A percentile compares a stretch with the other conserved stretches of the same genome.
These are phyloP conservation scores for Gallinago jamesoni DNA, from an alignment of 2,113 vertebrate genomes.

Conservation along the genomic window DNA sequence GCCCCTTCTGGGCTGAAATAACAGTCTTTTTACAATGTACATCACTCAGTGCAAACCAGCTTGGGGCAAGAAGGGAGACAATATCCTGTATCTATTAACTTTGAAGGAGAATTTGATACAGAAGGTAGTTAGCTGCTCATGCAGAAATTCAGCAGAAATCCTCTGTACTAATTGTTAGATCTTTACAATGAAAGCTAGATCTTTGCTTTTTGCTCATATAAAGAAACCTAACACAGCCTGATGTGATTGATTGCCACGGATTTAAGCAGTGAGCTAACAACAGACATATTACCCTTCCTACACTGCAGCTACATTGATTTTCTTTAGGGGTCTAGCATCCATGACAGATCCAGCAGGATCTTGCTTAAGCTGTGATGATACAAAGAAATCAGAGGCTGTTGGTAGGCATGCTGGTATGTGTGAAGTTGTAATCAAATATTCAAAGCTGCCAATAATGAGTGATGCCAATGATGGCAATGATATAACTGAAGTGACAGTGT, in stretches of 20 bases:
- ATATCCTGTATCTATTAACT: background rate
- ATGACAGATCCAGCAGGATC: background rate
- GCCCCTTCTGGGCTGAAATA: background rate
- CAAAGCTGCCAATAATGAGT: constrained; percentile 30
- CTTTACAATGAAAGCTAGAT: background rate
- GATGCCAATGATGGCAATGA: background rate
- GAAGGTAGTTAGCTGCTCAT: background rate
- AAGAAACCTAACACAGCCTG: background rate
- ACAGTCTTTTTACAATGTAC: background rate
- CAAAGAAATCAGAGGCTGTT: background rate
- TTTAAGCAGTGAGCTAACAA: background rate
- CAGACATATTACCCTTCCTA: background rate
- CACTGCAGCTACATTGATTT: background rate
- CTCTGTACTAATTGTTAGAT: background rate
- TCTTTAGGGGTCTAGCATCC: background rate
- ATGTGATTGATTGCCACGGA: background rate
- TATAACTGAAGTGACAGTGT: background rate
- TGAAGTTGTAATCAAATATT: constrained; percentile 10
- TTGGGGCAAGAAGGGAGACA: background rate
- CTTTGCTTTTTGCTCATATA: background rate
- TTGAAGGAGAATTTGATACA: background rate
- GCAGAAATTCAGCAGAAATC: background rate
- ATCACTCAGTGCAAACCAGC: background rate
- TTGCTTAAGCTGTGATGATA: background rate
- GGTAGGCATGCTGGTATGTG: background rate